Evolutionary conservation across 2,888 invertebrate species (phyloP).

Genomic region (Agrochola lychnidis): DNA sequence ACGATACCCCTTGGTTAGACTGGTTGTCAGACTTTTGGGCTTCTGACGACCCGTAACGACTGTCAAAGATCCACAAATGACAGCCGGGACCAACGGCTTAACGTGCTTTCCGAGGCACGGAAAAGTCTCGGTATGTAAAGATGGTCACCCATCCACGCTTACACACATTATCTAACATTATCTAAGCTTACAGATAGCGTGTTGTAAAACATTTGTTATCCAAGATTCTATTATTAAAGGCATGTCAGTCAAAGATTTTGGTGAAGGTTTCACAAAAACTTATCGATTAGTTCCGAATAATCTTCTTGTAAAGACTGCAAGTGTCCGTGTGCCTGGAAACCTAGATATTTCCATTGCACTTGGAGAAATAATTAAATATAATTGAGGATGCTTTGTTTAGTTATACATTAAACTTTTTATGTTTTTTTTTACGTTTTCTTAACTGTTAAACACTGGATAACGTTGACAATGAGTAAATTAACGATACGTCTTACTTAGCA

Average conservation of each 20-base stretch:
- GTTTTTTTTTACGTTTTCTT: constrained; percentile 11
- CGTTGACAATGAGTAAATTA: constrained; percentile 14
- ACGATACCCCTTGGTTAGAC: too few species aligned
- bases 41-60: too few species aligned
- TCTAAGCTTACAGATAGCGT: not conserved
- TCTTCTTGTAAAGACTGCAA: not conserved
- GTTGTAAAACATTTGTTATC: not conserved
- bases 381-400: constrained; percentile 9
- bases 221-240: constrained; percentile 1
- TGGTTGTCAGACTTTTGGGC: too few species aligned
- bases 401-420: not conserved
- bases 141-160: too few species aligned
- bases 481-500: constrained; percentile 9
- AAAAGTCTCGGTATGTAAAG: too few species aligned
- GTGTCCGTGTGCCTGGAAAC: constrained; percentile 25
- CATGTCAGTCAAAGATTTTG: constrained; percentile 14
- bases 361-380: constrained; percentile 1
- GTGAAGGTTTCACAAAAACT: constrained; percentile 51
- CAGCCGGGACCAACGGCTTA: too few species aligned
- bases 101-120: too few species aligned
- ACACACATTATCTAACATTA: too few species aligned
- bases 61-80: too few species aligned
- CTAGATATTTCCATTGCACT: constrained; percentile 6
- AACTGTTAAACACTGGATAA: too few species aligned
- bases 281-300: constrained; percentile 59